Conservation (phyloP, 2,888 invertebrate genomes). For the Eupithecia tripunctaria region DNA sequence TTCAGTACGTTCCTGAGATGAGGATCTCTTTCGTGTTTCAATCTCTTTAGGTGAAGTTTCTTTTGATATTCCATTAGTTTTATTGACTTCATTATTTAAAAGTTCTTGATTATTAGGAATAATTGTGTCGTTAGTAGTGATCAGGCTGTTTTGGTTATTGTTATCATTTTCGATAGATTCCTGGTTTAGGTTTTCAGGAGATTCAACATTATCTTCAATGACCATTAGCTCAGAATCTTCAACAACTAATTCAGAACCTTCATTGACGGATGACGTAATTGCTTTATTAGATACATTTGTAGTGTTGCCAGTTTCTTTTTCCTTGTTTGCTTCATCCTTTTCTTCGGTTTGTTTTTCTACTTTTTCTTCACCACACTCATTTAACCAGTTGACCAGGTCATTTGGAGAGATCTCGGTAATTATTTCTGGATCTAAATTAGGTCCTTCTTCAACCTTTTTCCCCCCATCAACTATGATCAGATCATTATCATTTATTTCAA, state of each 20-base stretch:
- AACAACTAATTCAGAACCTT: slow-evolving; percentile 1
- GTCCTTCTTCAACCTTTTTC: slow-evolving; percentile 17
- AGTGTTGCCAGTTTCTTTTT: background rate
- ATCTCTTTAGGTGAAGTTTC: slow-evolving; percentile 23
- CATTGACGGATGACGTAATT: slow-evolving; percentile 2
- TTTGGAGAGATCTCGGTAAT: slow-evolving; percentile 18
- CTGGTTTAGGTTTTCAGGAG: slow-evolving; percentile 8
- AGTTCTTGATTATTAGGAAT: slow-evolving; percentile 77
- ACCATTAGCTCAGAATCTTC: slow-evolving; percentile 9
- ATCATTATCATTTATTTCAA: slow-evolving; percentile 18
- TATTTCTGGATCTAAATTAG: slow-evolving; percentile 17
- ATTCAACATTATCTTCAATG: slow-evolving; percentile 25
- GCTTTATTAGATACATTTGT: slow-evolving; percentile 7
- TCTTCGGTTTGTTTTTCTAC: background rate
- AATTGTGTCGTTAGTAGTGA: slow-evolving; percentile 60
- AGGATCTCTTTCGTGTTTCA: slow-evolving; percentile 33
- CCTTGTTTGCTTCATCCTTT: slow-evolving; percentile 1
- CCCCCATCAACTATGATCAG: slow-evolving; percentile 15
- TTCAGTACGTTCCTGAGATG: slow-evolving; percentile 23
- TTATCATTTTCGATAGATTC: slow-evolving; percentile 14
- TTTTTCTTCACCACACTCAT: slow-evolving; percentile 16
- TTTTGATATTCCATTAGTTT: slow-evolving; percentile 27
- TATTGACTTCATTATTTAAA: slow-evolving; percentile 44
- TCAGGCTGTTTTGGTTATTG: slow-evolving; percentile 50
- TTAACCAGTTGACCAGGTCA: slow-evolving; percentile 22